phyloP scores from a whole-genome alignment of 2,797 vertebrate genomes.

The Nasua narica region DNA sequence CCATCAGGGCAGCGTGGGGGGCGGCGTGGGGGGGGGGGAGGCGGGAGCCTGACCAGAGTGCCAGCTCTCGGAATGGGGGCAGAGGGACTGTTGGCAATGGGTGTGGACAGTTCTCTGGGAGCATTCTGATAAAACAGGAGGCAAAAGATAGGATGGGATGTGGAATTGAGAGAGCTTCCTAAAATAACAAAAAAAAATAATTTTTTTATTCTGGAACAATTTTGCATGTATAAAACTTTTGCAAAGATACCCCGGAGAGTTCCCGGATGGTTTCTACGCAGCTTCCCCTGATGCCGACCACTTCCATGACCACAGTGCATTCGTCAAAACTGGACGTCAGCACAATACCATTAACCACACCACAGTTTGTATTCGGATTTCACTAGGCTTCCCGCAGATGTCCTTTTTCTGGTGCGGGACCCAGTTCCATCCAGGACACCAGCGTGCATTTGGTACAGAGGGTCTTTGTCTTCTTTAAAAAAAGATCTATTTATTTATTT shows the following conservation, averaged over 20 bases:
- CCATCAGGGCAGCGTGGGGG: fast-evolving
- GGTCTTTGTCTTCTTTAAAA: not conserved
- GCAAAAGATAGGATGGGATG: not conserved
- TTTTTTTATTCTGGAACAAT: not conserved
- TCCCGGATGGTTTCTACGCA: not conserved
- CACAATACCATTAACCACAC: fast-evolving
- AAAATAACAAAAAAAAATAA: not conserved
- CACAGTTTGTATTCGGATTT: not conserved
- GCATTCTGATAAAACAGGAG: not conserved
- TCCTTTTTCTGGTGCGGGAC: not conserved
- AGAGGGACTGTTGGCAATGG: fast-evolving
- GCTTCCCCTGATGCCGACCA: fast-evolving
- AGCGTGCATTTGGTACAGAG: not conserved
- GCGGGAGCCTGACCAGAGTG: not conserved
- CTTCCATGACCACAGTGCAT: not conserved
- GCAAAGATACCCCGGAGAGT: not conserved
- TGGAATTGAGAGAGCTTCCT: not conserved
- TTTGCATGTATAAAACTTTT: not conserved
- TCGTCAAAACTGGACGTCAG: not conserved
- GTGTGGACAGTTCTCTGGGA: not conserved
- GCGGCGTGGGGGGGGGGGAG: fast-evolving
- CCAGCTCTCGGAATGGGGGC: not conserved
- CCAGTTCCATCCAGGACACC: not conserved
- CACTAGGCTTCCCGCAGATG: not conserved
- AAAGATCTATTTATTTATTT: not conserved